Evolutionary conservation across 2,113 vertebrate genomes (phyloP), one percentile per base, ranked within the genome.

Genomic region (Chaetodon auriga): DNA sequence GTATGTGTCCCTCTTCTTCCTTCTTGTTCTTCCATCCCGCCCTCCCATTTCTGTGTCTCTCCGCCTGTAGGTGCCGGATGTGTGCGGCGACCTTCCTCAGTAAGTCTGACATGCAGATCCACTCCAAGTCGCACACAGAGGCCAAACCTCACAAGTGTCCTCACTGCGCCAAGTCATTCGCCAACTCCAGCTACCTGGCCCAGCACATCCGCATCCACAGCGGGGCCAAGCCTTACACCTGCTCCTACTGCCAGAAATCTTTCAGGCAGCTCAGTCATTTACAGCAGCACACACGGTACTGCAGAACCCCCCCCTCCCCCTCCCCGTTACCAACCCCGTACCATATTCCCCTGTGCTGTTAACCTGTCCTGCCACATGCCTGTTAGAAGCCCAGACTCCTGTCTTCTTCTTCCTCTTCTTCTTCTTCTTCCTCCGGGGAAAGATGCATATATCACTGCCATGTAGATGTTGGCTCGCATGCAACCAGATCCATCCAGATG

Each of bases 71-170:
- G 96, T 99, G 98, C 96, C 97, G 98, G 97, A 99, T 99, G 97
- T 99, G 98, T 95, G 98, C 97, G 86, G 96, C 98, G 96, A 99
- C 98, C 92, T 99, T 99, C 97, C 99, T 97, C 96, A 99, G 97
- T 94, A 99, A 99, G 96, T 99, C 98, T 92, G 97, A 99, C 96
- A 99, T 99, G 98, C 98, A 99, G 97, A 98, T 99, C 96, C 98
- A 99, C 97, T 97, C 96, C 94, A 99, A 99, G 96, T 99, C 97
- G 90, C 98, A 99, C 94, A 99, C 98, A 87, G 98, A 99, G 97
- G 96, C 97, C 96, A 99, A 99, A 96, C 98, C 98, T 92, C 98
- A 99, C 96, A 99, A 99, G 97, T 99, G 98, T 96, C 98, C 97
- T 80, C 98, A 99, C 94, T 99, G 98, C 95, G 98, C 97, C 96